Conservation (phyloP, 2,113 vertebrate species). For the Gorsachius goisagi region DNA sequence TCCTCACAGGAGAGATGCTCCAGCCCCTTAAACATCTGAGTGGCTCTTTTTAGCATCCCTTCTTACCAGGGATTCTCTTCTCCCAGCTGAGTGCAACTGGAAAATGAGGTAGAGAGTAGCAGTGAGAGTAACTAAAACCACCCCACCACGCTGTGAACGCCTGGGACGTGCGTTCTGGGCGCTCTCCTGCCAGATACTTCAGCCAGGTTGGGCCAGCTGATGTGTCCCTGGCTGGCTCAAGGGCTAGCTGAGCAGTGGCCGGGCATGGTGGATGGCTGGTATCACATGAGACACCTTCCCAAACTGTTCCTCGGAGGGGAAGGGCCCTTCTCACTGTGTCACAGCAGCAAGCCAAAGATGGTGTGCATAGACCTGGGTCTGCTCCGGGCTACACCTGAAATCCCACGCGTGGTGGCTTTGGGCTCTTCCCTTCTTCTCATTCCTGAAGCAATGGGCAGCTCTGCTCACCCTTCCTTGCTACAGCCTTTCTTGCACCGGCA, state of each 20-base stretch:
- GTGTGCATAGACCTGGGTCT: background rate
- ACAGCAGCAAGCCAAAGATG: background rate
- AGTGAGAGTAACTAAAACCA: background rate
- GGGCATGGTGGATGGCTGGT: background rate
- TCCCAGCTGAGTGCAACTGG: background rate
- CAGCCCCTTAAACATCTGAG: background rate
- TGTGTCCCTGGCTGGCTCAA: background rate
- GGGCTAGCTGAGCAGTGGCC: background rate
- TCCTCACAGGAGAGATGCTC: background rate
- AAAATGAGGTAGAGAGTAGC: slow-evolving; percentile 19
- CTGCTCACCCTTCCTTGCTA: background rate
- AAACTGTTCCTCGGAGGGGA: background rate
- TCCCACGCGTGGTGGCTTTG: background rate
- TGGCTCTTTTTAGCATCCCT: background rate
- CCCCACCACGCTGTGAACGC: background rate
- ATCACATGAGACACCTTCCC: background rate
- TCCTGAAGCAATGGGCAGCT: background rate
- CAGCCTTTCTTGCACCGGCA: fast-evolving
- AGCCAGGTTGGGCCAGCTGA: background rate
- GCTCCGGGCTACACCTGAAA: background rate
- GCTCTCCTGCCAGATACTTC: background rate
- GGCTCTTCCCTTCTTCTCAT: background rate
- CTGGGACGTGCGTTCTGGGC: background rate
- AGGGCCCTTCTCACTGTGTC: background rate
- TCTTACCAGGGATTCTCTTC: background rate